Conservation (phyloP, 2,113 vertebrate genomes). For the Alosa alosa region DNA sequence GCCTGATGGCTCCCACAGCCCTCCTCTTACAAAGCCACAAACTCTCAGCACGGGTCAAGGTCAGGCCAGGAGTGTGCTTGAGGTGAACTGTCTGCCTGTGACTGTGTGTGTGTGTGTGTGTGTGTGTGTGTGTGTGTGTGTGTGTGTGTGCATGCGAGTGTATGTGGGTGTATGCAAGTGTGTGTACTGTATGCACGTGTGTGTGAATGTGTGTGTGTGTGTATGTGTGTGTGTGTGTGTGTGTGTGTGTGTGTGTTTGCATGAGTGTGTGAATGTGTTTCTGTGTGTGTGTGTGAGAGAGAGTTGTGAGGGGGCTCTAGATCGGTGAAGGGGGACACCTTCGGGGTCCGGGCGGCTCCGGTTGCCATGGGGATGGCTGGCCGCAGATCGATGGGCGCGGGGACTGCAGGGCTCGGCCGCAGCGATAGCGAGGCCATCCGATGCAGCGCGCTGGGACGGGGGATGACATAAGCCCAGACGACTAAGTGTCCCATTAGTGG, state of each 20-base stretch:
- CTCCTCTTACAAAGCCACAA: slow-evolving; percentile 22
- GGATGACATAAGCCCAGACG: slow-evolving; percentile 72
- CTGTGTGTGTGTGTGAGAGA: slow-evolving; percentile 26
- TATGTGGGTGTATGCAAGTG: slow-evolving; percentile 27
- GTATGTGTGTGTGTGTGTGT: no score
- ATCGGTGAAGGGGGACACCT: slow-evolving; percentile 65
- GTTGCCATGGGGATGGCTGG: slow-evolving; percentile 69
- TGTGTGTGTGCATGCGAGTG: slow-evolving; percentile 27
- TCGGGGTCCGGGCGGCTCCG: slow-evolving; percentile 69
- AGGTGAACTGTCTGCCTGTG: neutral
- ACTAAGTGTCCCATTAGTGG: slow-evolving; percentile 80
- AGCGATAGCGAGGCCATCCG: slow-evolving; percentile 64
- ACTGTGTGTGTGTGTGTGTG: slow-evolving; percentile 24
- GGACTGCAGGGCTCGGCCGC: slow-evolving; percentile 61
- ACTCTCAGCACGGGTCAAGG: slow-evolving; percentile 67
- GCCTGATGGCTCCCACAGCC: neutral
- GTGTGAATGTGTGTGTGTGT: no score
- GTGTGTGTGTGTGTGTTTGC: no score
- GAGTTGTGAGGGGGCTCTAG: slow-evolving; percentile 53
- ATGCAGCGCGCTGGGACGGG: slow-evolving; percentile 68
- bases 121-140: neutral
- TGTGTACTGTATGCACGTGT: neutral
- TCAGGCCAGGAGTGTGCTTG: slow-evolving; percentile 59
- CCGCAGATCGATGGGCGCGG: slow-evolving; percentile 75
- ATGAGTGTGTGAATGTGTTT: slow-evolving; percentile 25